Base-by-base conservation (phyloP, 1,140 invertebrate genomes). In the Danaus plexippus region DNA sequence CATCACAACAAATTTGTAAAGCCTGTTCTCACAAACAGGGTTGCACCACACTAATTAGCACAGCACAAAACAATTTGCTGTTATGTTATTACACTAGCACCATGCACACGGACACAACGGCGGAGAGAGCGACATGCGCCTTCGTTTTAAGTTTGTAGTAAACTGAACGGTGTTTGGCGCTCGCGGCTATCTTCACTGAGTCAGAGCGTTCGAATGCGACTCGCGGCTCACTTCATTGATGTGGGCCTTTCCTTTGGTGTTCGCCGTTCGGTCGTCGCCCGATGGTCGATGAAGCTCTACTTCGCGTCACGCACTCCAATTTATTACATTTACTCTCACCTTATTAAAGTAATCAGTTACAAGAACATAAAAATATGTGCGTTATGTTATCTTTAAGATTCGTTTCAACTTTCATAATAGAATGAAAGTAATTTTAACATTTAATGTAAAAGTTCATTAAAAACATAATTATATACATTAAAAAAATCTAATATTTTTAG, bases 61-160 rank as follows among this genome's bases (percentile, higher is more conserved):
- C 80, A 71, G 67, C 75, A 86, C 79, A 72, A 69, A 83, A 83
- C 73, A 75, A 78, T 80, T 77, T 69, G 71, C 65, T 80, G 77
- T 85, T 85, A 81, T 81, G 75, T 78, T 83, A 84, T 78, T 76
- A 57, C 80, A 86, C 82, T 75, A 78, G 67, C 79, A 83, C 80
- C 70, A 75, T 80, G 72, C 74, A 83, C 77, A 71, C 80, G 80
- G 72, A 57, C 75, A 75, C 75, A 70, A 71, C 61, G 71, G 63
- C 68, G 66, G 64, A 69, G 66, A 69, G 68, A 75, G 66, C 73
- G 77, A 83, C 83, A 79, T 82, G 73, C 80, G 64, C 50, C 71
- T 61, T 67, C 71, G 62, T 56, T 70, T 66, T 64, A 57, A 75
- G 73, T 77, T 73, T 69, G 71, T 80, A 78, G 75, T 86, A 83